Evolutionary conservation across 2,797 vertebrate species (phyloP), one percentile per base, ranked within the genome.

Genomic region (Vultur gryphus): DNA sequence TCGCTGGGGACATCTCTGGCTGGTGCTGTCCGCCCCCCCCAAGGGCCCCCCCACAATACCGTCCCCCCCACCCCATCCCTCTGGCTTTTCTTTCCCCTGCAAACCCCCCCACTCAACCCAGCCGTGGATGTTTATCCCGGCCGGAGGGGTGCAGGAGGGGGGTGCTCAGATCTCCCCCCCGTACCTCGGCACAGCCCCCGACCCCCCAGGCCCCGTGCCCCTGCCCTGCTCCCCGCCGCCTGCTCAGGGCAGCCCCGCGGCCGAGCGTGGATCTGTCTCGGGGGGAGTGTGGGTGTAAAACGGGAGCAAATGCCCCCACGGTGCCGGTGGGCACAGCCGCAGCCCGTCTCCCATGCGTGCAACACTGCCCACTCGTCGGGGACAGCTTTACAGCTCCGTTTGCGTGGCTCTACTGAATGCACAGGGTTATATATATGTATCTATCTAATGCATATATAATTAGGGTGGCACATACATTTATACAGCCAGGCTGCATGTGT

Each of bases 191-290:
- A 69, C 31, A 46, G 14, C 9, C 21, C 52, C 64, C 3, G 8
- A 3, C 3, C 5, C 31, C 17, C 21, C 31, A 52, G 41, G 4
- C 20, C 57, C 41, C 1, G 1, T 4, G 1, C 0, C 59, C 19
- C 28, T 52, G 11, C n/a, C 37, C 33, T 75, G 19, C 14, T 69
- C 29, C 52, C 62, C 8, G 1, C 5, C 5, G 1, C 28, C 17
- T 39, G 26, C 52, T 62, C 2, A 5, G 57, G 46, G 64, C 64
- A 71, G 29, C 24, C 48, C 72, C 16, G 7, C 5, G 10, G 31
- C 43, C 3, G 2, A 7, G 37, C 16, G 6, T 0, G 0, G 64
- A 41, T 55, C 59, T 70, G 28, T 6, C 23, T 61, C 0, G 0
- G 2, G 1, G 24, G 1, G 37, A 37, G 25, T 7, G 17, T 24